Evolutionary conservation across 2,113 vertebrate species (phyloP).

Genomic region (Ammodytes dubius): DNA sequence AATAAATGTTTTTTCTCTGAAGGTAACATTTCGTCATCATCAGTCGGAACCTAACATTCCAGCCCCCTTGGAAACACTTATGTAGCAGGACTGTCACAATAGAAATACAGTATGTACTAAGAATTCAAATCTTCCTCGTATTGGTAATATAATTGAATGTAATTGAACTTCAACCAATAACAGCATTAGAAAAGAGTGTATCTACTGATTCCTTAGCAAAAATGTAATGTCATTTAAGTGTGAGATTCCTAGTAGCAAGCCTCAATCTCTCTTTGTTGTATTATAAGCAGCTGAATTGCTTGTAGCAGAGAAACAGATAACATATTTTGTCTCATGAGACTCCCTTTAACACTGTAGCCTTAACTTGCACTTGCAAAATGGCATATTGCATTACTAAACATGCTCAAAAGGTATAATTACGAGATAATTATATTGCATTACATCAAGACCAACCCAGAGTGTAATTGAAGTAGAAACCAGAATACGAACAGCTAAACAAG

Average conservation of each 20-base stretch:
- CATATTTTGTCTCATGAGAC: constrained; percentile 35
- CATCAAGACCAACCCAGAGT: constrained; percentile 62
- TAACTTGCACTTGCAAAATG: constrained; percentile 57
- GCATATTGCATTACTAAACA: constrained; percentile 73
- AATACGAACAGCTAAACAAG: constrained; percentile 60
- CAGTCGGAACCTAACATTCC: no score
- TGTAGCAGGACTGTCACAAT: no score
- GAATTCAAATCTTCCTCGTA: no score
- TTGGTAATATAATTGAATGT: no score
- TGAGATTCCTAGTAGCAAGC: not conserved
- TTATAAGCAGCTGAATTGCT: not conserved
- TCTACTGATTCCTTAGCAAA: not conserved
- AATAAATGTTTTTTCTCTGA: no score
- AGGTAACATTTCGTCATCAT: no score
- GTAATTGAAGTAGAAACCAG: constrained; percentile 58
- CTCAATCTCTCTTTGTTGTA: not conserved
- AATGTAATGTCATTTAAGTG: not conserved
- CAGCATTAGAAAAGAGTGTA: not conserved
- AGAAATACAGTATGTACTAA: no score
- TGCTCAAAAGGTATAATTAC: constrained; percentile 72
- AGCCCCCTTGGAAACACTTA: no score
- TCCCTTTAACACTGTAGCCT: constrained; percentile 47
- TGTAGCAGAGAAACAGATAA: constrained; percentile 31
- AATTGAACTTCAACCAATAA: no score
- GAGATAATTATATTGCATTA: constrained; percentile 72